phyloP scores from a whole-genome alignment of 2,113 vertebrate species.

The Pseudopodoces humilis region DNA sequence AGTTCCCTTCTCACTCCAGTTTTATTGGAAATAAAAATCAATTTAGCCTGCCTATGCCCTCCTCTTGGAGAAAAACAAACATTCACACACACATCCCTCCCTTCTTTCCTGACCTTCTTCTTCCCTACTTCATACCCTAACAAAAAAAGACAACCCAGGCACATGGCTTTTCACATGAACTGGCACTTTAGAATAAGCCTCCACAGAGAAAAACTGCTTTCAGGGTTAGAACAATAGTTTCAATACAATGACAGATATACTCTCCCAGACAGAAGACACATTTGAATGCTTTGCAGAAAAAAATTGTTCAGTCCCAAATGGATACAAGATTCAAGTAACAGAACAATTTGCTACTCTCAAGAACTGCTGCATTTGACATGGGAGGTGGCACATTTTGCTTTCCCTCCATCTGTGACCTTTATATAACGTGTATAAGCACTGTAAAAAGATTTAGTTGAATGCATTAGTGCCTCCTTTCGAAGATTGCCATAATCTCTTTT shows the following conservation, averaged over 20 bases:
- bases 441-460: conserved; percentile 39
- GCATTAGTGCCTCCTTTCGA: neutral
- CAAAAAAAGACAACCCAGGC: neutral
- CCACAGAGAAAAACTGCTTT: conserved; percentile 39
- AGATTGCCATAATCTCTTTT: conserved; percentile 11
- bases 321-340: conserved; percentile 1
- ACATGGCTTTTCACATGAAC: conserved; percentile 57
- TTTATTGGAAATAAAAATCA: conserved; percentile 53
- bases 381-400: conserved; percentile 10
- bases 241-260: conserved; percentile 12
- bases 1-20: neutral
- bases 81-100: neutral
- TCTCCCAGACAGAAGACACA: conserved; percentile 37
- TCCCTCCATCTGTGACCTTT: conserved; percentile 12
- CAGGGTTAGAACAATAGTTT: conserved; percentile 40
- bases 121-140: neutral
- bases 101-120: neutral
- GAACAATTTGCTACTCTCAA: neutral
- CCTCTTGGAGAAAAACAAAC: neutral
- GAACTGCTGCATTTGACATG: neutral
- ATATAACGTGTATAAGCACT: neutral
- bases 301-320: conserved; percentile 31
- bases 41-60: conserved; percentile 31
- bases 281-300: conserved; percentile 42
- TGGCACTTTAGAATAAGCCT: conserved; percentile 54